Conservation (phyloP, 2,888 invertebrate species). For the Agrilus mali region DNA sequence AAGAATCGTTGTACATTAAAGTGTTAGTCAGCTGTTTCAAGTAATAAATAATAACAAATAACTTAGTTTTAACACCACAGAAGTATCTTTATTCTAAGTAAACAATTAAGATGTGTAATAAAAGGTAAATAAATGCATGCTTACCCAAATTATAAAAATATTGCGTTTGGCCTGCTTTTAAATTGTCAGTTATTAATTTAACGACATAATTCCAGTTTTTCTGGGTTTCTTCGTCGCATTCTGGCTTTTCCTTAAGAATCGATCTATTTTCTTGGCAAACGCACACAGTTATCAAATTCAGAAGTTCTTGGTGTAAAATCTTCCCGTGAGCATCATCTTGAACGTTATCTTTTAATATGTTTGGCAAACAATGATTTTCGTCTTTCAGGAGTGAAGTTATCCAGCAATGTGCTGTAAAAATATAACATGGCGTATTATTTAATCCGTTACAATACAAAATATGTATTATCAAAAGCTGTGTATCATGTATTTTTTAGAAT, state of each 20-base stretch:
- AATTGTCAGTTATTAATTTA: conserved; percentile 35
- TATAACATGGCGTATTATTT: conserved; percentile 1
- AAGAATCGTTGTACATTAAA: background rate
- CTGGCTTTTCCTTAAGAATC: no score
- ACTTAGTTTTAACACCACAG: no score
- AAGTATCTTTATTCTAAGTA: background rate
- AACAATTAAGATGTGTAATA: background rate
- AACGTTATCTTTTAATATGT: conserved; percentile 21
- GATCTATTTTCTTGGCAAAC: conserved; percentile 22
- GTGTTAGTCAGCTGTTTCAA: no score
- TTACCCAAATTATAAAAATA: conserved; percentile 44
- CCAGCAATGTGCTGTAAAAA: conserved; percentile 24
- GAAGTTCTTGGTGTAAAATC: conserved; percentile 25
- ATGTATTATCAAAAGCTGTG: no score
- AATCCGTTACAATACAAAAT: no score
- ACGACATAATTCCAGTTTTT: conserved; percentile 35
- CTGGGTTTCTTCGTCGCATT: background rate
- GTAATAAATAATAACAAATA: no score
- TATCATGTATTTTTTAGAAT: no score
- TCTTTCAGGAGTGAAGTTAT: conserved; percentile 25
- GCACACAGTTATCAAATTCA: conserved; percentile 29
- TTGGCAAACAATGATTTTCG: conserved; percentile 20
- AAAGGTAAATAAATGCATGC: conserved; percentile 2
- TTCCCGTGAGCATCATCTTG: conserved; percentile 20
- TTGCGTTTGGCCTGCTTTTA: conserved; percentile 38